Conservation (phyloP, 2,797 vertebrate species). For the Erithacus rubecula region DNA sequence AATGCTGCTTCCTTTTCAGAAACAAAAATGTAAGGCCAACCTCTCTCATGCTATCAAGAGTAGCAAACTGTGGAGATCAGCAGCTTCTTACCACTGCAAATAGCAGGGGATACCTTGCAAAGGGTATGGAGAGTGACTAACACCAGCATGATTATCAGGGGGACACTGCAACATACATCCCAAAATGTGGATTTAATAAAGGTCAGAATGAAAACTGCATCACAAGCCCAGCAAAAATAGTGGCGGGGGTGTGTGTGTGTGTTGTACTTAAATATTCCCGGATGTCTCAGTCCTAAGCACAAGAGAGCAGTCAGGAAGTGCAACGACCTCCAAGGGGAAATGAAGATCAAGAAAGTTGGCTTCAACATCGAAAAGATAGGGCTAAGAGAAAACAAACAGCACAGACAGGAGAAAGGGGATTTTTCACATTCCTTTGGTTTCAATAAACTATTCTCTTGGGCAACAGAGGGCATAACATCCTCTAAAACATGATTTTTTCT, state of each 20-base stretch:
- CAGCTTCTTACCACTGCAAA: background rate
- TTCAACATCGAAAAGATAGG: background rate
- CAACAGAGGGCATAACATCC: conserved; percentile 2
- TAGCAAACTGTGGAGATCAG: background rate
- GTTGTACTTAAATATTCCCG: conserved; percentile 4
- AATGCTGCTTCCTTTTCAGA: conserved; percentile 20
- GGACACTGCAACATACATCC: background rate
- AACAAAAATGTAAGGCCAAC: conserved; percentile 26
- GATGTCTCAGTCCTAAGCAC: background rate
- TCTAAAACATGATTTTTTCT: conserved; percentile 10
- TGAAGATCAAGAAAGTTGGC: conserved; percentile 14
- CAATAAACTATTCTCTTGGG: conserved; percentile 8
- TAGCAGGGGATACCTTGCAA: background rate
- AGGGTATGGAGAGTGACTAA: background rate
- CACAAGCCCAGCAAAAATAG: background rate
- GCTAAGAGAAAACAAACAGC: conserved; percentile 27
- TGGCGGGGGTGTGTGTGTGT: fast-evolving
- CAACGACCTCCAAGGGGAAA: background rate
- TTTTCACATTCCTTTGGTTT: conserved; percentile 64
- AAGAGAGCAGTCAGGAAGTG: conserved; percentile 18
- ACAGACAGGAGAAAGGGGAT: background rate
- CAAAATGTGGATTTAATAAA: background rate
- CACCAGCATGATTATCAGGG: background rate
- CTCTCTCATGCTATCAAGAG: background rate
- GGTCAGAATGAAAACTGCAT: conserved; percentile 9